These are phyloP conservation scores for Drosophila cardini DNA, from an alignment of 1,140 invertebrate species.

Conservation along the genomic window DNA sequence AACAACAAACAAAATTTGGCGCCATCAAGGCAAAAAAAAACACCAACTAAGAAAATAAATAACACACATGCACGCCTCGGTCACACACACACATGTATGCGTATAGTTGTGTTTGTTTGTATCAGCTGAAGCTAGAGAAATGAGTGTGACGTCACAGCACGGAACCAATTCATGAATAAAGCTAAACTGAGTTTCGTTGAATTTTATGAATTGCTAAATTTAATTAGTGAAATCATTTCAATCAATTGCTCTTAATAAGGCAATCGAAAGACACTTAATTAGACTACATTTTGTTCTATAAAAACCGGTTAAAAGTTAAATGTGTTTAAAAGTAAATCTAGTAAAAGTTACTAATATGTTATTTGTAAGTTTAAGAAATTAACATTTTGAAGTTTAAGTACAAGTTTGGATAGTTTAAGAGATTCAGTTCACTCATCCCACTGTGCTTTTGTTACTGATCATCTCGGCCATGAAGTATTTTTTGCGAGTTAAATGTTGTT, in stretches of 20 bases:
- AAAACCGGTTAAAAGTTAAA: background rate
- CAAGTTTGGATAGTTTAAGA: background rate
- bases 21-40: conserved; percentile 9
- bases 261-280: conserved; percentile 5
- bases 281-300: background rate
- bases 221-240: conserved; percentile 8
- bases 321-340: background rate
- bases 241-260: conserved; percentile 1
- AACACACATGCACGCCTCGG: background rate
- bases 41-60: background rate
- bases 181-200: conserved; percentile 5
- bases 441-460: conserved; percentile 2
- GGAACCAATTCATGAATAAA: conserved; percentile 6
- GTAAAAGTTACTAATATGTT: no score
- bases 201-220: conserved; percentile 3
- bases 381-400: background rate
- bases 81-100: conserved; percentile 3
- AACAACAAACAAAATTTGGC: conserved; percentile 21
- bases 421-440: background rate
- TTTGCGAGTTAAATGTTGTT: conserved; percentile 20
- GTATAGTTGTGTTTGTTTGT: conserved; percentile 4
- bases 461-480: conserved; percentile 2
- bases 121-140: conserved; percentile 1
- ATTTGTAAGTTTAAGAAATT: background rate
- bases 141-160: conserved; percentile 11